Conservation (phyloP, 23 tunicate species). For the Trididemnum miniatum region DNA sequence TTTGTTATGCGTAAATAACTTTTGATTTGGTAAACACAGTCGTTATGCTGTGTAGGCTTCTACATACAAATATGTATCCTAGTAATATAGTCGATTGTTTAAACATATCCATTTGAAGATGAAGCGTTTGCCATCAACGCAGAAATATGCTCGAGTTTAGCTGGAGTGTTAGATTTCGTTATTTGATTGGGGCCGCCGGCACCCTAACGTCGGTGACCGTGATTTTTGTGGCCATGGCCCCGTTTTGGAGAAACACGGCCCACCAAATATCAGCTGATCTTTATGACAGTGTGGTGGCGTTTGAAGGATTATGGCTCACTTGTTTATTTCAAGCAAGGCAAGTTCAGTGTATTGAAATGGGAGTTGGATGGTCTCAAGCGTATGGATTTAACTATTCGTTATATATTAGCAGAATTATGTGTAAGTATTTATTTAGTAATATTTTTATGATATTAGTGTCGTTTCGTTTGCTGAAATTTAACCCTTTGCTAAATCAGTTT, state of each 20-base stretch:
- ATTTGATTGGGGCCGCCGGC: constrained; percentile 30
- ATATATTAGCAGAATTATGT: background rate
- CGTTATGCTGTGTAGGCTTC: too few species aligned
- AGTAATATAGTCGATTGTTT: too few species aligned
- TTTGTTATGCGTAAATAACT: too few species aligned
- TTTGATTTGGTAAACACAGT: too few species aligned
- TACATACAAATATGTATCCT: too few species aligned
- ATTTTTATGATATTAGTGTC: too few species aligned
- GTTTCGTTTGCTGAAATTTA: too few species aligned
- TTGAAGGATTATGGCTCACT: constrained; percentile 40
- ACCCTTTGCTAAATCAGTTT: too few species aligned
- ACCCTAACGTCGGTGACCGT: background rate
- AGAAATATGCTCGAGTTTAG: background rate
- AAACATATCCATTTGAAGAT: too few species aligned
- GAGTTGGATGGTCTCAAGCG: constrained; percentile 29
- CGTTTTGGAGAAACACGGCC: constrained; percentile 36
- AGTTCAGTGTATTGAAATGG: constrained; percentile 47
- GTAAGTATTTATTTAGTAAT: too few species aligned
- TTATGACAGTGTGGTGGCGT: constrained; percentile 4
- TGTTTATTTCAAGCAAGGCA: constrained; percentile 42
- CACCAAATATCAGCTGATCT: constrained; percentile 10
- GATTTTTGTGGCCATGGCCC: constrained; percentile 2
- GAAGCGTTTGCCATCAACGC: too few species aligned
- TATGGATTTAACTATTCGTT: background rate
- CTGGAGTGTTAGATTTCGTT: constrained; percentile 7